Evolutionary conservation across 2,113 vertebrate species (phyloP), one percentile per base, ranked within the genome.

Genomic region (Corvus hawaiiensis): DNA sequence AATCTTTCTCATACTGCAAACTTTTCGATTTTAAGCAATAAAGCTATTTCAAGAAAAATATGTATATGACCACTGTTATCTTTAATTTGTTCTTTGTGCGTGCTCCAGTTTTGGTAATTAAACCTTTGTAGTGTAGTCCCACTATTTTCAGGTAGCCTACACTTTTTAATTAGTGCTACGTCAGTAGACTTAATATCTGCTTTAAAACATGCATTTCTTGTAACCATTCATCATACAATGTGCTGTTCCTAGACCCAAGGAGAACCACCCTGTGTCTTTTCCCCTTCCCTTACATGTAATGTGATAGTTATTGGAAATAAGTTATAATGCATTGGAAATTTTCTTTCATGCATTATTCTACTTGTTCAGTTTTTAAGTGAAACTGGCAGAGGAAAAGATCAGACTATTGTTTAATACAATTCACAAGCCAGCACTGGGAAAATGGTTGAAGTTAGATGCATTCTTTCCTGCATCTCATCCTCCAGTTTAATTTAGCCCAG

Each of bases 361-460:
- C 19, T 59, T 64, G 14, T 74, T 85, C 21, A 76, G 24, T 37
- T 73, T 68, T 52, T 33, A 77, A 77, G 28, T 54, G 51, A 80
- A 77, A 64, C 54, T 69, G 44, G 13, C 75, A 88, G 79, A 88
- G 51, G 77, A 74, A 69, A 63, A 56, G 4, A 48, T 49, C 46
- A 84, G n/a, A 18, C 28, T 51, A 2, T 44, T 46, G 12, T 81
- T 85, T 64, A 48, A n/a, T 46, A 54, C 35, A 68, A 28, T 67
- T 88, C 21, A 12, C 85, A 79, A 79, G 35, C 22, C 75, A 80
- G 58, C 33, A 6, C 46, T 79, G 63, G 46, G n/a, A 48, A 87
- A 59, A 32, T 44, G 48, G 19, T 27, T 55, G 44, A 61, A 22
- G 44, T 59, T 59, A 72, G 15, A 28, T 55, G 48, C 0, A 0